Evolutionary conservation across 2,797 vertebrate species (phyloP).

Genomic region (Trachops cirrhosus): DNA sequence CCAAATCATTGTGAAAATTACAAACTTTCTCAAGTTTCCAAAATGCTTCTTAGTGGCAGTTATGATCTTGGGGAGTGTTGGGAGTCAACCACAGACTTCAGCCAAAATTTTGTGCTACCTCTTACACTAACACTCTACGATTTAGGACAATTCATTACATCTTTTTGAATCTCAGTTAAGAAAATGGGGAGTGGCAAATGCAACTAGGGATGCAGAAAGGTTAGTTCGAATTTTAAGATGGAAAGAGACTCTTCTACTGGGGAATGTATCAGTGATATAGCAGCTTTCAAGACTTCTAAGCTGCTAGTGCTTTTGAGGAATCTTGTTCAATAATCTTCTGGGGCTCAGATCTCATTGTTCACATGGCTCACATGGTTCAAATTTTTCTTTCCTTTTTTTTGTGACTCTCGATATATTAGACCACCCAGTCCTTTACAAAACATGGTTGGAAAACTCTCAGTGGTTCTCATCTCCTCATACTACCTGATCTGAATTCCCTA

Average conservation of each 20-base stretch:
- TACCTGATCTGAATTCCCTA: background rate
- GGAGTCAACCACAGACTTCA: background rate
- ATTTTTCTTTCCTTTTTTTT: background rate
- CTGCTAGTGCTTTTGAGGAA: background rate
- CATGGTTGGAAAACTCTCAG: background rate
- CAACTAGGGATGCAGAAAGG: background rate
- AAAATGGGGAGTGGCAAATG: background rate
- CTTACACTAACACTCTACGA: background rate
- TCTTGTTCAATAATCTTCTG: background rate
- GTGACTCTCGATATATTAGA: background rate
- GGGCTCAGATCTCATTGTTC: background rate
- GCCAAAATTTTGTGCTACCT: background rate
- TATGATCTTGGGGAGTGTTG: background rate
- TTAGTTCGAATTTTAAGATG: background rate
- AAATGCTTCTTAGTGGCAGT: background rate
- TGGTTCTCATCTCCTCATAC: background rate
- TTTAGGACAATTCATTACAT: background rate
- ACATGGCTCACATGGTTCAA: background rate
- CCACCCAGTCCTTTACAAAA: background rate
- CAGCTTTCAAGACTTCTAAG: background rate
- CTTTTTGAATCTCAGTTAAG: background rate
- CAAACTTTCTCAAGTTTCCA: conserved; percentile 16
- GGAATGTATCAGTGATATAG: background rate
- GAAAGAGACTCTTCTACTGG: background rate
- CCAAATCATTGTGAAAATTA: conserved; percentile 16